phyloP scores from a whole-genome alignment of 2,113 vertebrate species.

The Emydura subglobosa region DNA sequence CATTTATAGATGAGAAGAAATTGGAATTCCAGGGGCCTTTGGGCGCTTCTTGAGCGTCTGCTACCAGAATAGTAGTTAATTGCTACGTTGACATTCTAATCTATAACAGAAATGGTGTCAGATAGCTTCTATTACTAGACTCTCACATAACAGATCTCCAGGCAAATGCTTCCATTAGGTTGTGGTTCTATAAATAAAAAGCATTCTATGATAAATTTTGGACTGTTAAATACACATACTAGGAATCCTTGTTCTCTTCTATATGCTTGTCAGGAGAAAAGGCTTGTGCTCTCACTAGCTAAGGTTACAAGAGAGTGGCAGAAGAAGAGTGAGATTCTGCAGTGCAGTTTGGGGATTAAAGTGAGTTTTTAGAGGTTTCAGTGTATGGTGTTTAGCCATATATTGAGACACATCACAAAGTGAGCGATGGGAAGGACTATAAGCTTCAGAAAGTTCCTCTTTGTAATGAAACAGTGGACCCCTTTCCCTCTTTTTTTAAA shows the following conservation, averaged over 20 bases:
- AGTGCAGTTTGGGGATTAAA: background rate
- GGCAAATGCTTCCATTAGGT: constrained; percentile 2
- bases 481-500: background rate
- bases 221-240: accelerated
- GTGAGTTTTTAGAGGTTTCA: background rate
- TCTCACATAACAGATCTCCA: constrained; percentile 39
- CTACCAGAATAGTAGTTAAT: constrained; percentile 69
- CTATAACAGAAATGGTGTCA: constrained; percentile 73
- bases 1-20: constrained; percentile 55
- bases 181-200: background rate
- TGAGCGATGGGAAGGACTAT: background rate
- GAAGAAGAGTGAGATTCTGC: background rate
- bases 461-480: background rate
- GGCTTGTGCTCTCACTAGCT: background rate
- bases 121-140: constrained; percentile 40
- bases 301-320: accelerated
- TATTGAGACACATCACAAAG: background rate
- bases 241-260: constrained; percentile 6
- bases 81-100: constrained; percentile 74
- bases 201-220: background rate
- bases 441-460: background rate
- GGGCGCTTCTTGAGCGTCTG: constrained; percentile 51
- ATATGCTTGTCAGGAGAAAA: constrained; percentile 38
- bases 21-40: constrained; percentile 54
- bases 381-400: background rate